These are phyloP conservation scores for Desmodus rotundus DNA, from an alignment of 2,113 vertebrate genomes.

Conservation along the genomic window DNA sequence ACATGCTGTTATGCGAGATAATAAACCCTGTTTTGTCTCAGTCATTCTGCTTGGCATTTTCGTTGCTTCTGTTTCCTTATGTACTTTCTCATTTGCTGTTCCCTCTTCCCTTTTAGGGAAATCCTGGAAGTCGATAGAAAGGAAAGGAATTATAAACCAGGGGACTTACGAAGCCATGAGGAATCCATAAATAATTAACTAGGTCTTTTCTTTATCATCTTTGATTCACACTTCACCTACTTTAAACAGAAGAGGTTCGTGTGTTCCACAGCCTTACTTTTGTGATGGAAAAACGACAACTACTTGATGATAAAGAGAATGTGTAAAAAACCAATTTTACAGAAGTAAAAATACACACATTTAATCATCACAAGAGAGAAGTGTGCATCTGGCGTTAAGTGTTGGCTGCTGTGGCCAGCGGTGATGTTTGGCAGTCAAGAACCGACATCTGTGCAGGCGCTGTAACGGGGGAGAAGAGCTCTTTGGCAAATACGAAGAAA, in stretches of 20 bases:
- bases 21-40: neutral
- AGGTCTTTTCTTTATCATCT: neutral
- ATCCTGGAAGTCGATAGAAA: neutral
- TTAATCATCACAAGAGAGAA: neutral
- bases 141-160: neutral
- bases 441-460: accelerated
- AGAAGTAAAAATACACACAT: neutral
- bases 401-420: neutral
- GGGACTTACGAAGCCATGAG: neutral
- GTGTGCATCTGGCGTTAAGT: neutral
- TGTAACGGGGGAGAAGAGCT: no score
- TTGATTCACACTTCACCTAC: neutral
- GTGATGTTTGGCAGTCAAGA: neutral
- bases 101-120: neutral
- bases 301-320: neutral
- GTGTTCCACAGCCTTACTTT: neutral
- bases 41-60: neutral
- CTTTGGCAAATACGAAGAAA: neutral
- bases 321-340: neutral
- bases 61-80: neutral
- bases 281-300: neutral
- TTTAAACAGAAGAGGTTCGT: neutral
- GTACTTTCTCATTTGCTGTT: neutral
- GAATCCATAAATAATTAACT: neutral
- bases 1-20: neutral